Evolutionary conservation across 2,888 invertebrate species (phyloP), one percentile per base, ranked within the genome.

Genomic region (Aethes cnicana): DNA sequence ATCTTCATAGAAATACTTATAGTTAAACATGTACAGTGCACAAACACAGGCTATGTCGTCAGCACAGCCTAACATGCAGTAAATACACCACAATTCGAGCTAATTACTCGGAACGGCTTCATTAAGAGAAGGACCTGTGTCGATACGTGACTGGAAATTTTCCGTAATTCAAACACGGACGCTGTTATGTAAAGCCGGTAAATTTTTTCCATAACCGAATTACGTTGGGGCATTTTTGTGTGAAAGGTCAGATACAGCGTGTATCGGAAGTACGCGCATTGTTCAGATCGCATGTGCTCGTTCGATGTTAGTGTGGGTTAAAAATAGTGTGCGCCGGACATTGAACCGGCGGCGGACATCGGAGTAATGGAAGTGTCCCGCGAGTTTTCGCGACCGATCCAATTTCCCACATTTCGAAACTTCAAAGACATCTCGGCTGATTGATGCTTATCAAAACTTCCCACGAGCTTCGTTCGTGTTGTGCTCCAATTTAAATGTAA

Each of bases 321-420:
- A 84, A 86, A 84, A 88, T 86, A 88, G 85, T 78, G 69, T 64
- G 66, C 61, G 74, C 80, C 85, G 88, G 85, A 83, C 88, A 83
- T 87, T 86, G 85, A 87, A 85, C 88, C 70, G 81, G 64, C 66
- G 64, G 68, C 72, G 48, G 85, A 85, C 86, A 81, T 74, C 73
- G 68, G 64, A 64, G 75, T 82, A 82, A 84, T 86, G 80, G 82
- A 85, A 85, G 72, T 85, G 85, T 84, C 84, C 77, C 74, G 54
- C 65, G 66, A 69, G 67, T 75, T 79, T 82, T 78, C 76, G 78
- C 77, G 66, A 76, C 65, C 74, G 66, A 73, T 74, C 72, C 74
- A 77, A 79, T 81, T 83, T 81, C 72, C 74, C 68, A 60, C 61
- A 59, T 61, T 58, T 67, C 59, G 57, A 65, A 63, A 71, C 58